These are phyloP conservation scores for Abramis brama DNA, from an alignment of 2,113 vertebrate species.

Conservation along the genomic window DNA sequence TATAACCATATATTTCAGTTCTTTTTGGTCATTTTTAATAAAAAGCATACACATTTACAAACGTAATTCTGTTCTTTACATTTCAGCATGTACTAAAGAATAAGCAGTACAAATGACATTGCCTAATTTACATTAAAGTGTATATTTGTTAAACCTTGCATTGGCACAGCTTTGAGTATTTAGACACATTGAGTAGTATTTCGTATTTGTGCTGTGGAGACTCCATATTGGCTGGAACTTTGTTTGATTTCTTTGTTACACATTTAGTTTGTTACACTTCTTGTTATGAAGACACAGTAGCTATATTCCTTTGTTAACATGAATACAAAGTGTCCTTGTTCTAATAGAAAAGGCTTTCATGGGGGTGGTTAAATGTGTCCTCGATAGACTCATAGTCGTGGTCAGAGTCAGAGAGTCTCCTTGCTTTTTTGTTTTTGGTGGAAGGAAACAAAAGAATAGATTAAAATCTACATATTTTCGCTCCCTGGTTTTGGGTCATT, in stretches of 20 bases:
- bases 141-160: conserved; percentile 5
- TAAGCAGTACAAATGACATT: background rate
- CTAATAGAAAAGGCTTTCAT: conserved; percentile 63
- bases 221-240: background rate
- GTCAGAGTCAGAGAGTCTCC: conserved; percentile 58
- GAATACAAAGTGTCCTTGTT: background rate
- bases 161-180: background rate
- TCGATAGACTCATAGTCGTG: conserved; percentile 79
- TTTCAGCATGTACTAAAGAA: background rate
- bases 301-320: too few relatives aligned
- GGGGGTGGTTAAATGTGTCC: conserved; percentile 50
- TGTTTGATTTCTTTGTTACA: background rate
- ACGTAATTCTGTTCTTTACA: background rate
- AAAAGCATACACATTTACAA: background rate
- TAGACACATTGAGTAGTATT: background rate
- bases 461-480: background rate
- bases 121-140: background rate
- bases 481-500: too few relatives aligned
- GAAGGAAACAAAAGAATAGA: background rate
- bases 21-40: background rate
- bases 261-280: too few relatives aligned
- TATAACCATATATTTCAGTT: background rate
- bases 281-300: background rate
- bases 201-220: too few relatives aligned
- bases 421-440: background rate